Base-by-base conservation (phyloP, 2,113 vertebrate species). In the Passer domesticus region DNA sequence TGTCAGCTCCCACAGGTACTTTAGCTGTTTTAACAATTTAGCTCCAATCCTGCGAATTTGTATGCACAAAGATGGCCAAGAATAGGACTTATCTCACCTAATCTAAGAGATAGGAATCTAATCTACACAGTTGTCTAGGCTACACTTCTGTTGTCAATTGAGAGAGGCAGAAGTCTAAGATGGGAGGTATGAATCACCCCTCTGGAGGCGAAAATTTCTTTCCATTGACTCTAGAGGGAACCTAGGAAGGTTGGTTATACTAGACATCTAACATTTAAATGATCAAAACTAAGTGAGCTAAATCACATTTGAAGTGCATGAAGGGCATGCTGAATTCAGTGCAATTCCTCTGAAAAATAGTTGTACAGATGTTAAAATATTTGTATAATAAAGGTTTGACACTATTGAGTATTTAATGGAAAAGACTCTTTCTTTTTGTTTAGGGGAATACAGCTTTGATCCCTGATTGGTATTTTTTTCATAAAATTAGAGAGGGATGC, bases 61-160 rank as follows among this genome's bases (percentile, higher is more conserved):
- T 21, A 50, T 73, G 76, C 46, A 88, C 11, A 70, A 63, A 89
- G 27, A 68, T 47, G 43, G 47, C 83, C 86, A 94, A 92, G 75
- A 94, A 94, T 62, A 94, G 35, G 52, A 63, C 7, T 96, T 94
- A 86, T 94, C 72, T 94, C 68, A 89, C 79, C 76, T 96, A 77
- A 97, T 88, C 83, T 75, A 68, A 81, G 39, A 89, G 86, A 92
- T 47, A 64, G 37, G 35, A 75, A 93, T 94, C 80, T 94, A 81
- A 82, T 79, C 72, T 92, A 74, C 80, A 43, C 31, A 69, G 90
- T 93, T 93, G 88, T 96, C 96, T 94, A 90, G 89, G 90, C 83
- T 97, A 93, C 91, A 83, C 31, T 92, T 92, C 72, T 94, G 84
- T 90, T 92, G 92, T 90, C 92, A 89, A 35, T 70, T 83, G 76